Evolutionary conservation across 2,888 invertebrate species (phyloP).

Genomic region (Synanthedon tipuliformis): DNA sequence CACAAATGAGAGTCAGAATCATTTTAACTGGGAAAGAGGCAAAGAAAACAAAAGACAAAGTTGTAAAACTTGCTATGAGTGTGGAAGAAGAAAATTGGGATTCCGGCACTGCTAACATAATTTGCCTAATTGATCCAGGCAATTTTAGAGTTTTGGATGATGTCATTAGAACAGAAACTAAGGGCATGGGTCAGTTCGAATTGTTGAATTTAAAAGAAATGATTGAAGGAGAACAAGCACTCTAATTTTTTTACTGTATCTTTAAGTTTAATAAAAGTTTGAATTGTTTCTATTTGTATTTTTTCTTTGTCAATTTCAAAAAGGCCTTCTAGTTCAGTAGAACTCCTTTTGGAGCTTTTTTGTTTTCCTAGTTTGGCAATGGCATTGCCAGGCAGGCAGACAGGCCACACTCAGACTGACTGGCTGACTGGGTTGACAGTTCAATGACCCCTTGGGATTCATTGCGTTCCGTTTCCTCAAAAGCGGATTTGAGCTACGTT

Average conservation of each 20-base stretch:
- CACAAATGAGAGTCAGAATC: conserved; percentile 93
- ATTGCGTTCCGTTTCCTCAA: too few relatives aligned
- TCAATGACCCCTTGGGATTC: too few relatives aligned
- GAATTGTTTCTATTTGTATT: too few relatives aligned
- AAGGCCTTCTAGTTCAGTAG: too few relatives aligned
- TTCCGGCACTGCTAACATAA: conserved; percentile 82
- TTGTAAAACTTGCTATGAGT: conserved; percentile 78
- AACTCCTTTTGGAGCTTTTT: too few relatives aligned
- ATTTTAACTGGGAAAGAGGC: conserved; percentile 84
- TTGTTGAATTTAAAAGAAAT: conserved; percentile 93
- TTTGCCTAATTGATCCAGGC: conserved; percentile 91
- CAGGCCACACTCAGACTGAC: too few relatives aligned
- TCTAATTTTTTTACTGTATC: conserved; percentile 30
- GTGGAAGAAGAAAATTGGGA: conserved; percentile 90
- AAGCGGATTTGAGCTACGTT: too few relatives aligned
- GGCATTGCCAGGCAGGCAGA: too few relatives aligned
- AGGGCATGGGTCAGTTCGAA: conserved; percentile 89
- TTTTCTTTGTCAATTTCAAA: too few relatives aligned
- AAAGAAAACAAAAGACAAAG: conserved; percentile 84
- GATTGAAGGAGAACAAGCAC: conserved; percentile 85
- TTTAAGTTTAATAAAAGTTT: too few relatives aligned
- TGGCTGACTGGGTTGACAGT: too few relatives aligned
- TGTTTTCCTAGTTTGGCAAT: too few relatives aligned
- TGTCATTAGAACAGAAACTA: conserved; percentile 85
- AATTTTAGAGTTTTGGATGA: conserved; percentile 90